These are phyloP conservation scores for Hyles euphorbiae DNA, from an alignment of 1,140 invertebrate species.

Conservation along the genomic window DNA sequence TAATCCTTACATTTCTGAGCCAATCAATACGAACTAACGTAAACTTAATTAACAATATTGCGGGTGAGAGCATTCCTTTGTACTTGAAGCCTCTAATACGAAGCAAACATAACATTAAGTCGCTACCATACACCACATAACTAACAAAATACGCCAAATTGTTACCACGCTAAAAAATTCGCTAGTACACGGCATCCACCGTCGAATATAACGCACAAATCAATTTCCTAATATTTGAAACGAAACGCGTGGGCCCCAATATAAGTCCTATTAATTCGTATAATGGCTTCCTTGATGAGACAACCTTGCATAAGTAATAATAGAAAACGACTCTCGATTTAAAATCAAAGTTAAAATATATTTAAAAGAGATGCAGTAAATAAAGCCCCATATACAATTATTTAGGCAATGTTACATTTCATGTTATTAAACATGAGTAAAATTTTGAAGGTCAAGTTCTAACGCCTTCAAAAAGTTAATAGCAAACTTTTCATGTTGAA, in stretches of 20 bases:
- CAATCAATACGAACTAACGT: too few species aligned
- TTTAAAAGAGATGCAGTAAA: too few species aligned
- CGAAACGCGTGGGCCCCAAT: slow-evolving; percentile 5
- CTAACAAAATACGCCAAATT: slow-evolving; percentile 62
- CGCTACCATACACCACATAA: slow-evolving; percentile 53
- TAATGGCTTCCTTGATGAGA: neutral
- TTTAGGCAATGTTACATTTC: too few species aligned
- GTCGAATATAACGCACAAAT: slow-evolving; percentile 11
- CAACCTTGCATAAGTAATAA: neutral
- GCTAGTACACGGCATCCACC: slow-evolving; percentile 59
- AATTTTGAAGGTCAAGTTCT: too few species aligned
- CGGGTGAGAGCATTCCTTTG: slow-evolving; percentile 4
- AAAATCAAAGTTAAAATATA: too few species aligned
- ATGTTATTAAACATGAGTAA: too few species aligned
- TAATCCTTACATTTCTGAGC: too few species aligned
- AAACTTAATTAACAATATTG: too few species aligned
- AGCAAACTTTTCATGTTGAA: too few species aligned
- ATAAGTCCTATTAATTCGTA: slow-evolving; percentile 1
- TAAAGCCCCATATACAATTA: too few species aligned
- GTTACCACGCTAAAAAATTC: slow-evolving; percentile 70
- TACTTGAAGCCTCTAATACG: slow-evolving; percentile 6
- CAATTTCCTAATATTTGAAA: slow-evolving; percentile 9
- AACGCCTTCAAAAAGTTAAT: too few species aligned
- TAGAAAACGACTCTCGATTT: neutral
- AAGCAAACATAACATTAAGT: slow-evolving; percentile 65